Conservation (phyloP, 1,140 invertebrate genomes). For the Drosophila orosa region DNA sequence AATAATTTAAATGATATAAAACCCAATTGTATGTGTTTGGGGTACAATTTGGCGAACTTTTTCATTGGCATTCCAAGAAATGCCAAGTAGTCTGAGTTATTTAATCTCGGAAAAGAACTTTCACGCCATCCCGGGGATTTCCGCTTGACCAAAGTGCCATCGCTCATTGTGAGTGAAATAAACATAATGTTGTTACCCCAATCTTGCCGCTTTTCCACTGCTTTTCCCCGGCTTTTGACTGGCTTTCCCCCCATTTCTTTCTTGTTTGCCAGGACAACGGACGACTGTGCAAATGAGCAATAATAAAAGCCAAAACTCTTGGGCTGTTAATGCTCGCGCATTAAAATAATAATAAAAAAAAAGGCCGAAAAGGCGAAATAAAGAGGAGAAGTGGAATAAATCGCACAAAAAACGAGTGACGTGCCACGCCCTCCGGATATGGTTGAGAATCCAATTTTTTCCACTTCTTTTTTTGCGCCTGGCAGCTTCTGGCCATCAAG, state of each 20-base stretch:
- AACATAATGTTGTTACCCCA: conserved; percentile 43
- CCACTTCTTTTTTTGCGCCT: conserved; percentile 1
- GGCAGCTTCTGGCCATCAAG: conserved; percentile 47
- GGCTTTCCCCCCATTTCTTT: not conserved
- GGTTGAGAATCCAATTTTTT: conserved; percentile 37
- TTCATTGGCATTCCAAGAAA: not conserved
- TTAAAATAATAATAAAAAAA: conserved; percentile 57
- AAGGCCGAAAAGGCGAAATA: conserved; percentile 51
- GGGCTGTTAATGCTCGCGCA: conserved; percentile 74
- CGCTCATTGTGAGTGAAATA: conserved; percentile 47
- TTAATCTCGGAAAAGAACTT: conserved; percentile 30
- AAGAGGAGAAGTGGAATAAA: conserved; percentile 63
- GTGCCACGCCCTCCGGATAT: conserved; percentile 32
- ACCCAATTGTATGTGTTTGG: not conserved
- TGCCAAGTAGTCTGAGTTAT: conserved; percentile 16
- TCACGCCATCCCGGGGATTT: conserved; percentile 24
- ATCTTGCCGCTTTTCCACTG: conserved; percentile 14
- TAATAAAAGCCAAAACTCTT: conserved; percentile 76
- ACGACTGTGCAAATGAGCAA: conserved; percentile 69
- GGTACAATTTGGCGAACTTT: conserved; percentile 2
- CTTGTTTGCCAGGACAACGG: conserved; percentile 30
- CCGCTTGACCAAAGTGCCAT: conserved; percentile 43
- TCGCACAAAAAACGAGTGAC: conserved; percentile 58
- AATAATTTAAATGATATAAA: conserved; percentile 12
- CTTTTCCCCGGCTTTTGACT: conserved; percentile 12